A percentile compares a stretch with the other conserved stretches of the same genome.
Evolutionary conservation across 1,140 invertebrate genomes (phyloP).

Genomic region (Hylaeus anthracinus): DNA sequence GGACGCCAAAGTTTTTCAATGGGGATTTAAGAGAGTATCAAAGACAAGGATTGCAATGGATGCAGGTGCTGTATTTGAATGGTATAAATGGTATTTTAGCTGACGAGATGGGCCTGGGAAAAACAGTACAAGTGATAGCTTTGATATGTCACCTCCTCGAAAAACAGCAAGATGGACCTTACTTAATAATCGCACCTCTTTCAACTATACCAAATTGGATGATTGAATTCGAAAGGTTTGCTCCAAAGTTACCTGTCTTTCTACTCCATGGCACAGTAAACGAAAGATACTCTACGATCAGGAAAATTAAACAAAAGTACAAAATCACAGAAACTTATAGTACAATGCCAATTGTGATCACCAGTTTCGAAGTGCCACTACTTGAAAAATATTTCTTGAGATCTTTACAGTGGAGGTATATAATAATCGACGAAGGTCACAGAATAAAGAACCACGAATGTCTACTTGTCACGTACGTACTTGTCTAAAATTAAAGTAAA

Average conservation of each 20-base stretch:
- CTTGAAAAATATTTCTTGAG: conserved; percentile 78
- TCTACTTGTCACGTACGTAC: conserved; percentile 79
- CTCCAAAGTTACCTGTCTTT: conserved; percentile 83
- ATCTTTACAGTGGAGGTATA: conserved; percentile 83
- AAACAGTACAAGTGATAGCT: conserved; percentile 88
- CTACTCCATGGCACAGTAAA: conserved; percentile 81
- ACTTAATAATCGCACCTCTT: conserved; percentile 85
- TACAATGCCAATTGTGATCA: conserved; percentile 82
- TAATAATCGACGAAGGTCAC: conserved; percentile 89
- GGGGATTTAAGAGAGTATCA: conserved; percentile 84
- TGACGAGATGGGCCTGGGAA: conserved; percentile 92
- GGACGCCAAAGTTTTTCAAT: conserved; percentile 73
- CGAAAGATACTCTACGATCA: conserved; percentile 68
- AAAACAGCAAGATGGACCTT: conserved; percentile 82
- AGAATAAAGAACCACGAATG: conserved; percentile 86
- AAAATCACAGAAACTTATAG: conserved; percentile 62
- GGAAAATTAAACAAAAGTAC: conserved; percentile 73
- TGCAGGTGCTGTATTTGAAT: conserved; percentile 84
- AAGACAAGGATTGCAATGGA: conserved; percentile 84
- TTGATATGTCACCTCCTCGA: conserved; percentile 83
- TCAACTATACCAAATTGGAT: conserved; percentile 88
- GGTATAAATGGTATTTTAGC: conserved; percentile 89
- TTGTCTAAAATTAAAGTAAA: too few relatives aligned
- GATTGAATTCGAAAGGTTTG: conserved; percentile 86
- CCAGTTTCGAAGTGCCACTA: conserved; percentile 83